Base-by-base conservation (phyloP, 2,113 vertebrate genomes). In the Chlorodrepanis virens region DNA sequence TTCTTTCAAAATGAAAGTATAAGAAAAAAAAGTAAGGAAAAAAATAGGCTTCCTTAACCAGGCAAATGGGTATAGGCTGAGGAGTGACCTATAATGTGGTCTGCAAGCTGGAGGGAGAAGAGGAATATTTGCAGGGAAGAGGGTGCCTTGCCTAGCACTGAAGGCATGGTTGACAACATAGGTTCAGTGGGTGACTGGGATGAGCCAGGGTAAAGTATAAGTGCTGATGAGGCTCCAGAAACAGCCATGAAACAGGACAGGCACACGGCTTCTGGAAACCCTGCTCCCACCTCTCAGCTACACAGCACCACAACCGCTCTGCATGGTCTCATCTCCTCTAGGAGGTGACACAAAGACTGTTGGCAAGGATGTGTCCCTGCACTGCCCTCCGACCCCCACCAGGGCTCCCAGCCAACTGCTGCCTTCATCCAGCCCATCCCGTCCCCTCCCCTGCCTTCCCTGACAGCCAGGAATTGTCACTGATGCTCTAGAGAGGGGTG, bases 231-330 rank as follows among this genome's bases (percentile, higher is more conserved):
- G 31, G 69, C 52, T 57, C 83, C 70, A 88, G 60, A 67, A 92
- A 68, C 6, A 76, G 6, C 35, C 53, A 39, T 14, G 44, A 68
- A 86, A 52, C 14, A 56, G 45, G 12, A 84, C 12, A 21, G 60
- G 17, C 45, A 84, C 0, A 0, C 7, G 23, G 39, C 54, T 69
- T 47, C 59, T 65, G 37, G 31, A 56, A 90, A 56, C 15, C 2
- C 24, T 3, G 1, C n/a, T 49, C 67, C 70, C 10, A 50, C 27
- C 44, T 56, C 64, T 60, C 44, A 69, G 72, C 33, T 63, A 33
- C 0, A 0, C 31, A 94, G 57, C 3, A 2, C 29, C 1, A 3
- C 4, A 4, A 33, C 42, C 0, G 1, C n/a, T 49, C 14, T 7
- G 19, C 50, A 65, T 3, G 5, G 23, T 0, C 0, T 16, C 42